Evolutionary conservation across 2,797 vertebrate genomes (phyloP).

Genomic region (Petrocephalus schoutedeni): DNA sequence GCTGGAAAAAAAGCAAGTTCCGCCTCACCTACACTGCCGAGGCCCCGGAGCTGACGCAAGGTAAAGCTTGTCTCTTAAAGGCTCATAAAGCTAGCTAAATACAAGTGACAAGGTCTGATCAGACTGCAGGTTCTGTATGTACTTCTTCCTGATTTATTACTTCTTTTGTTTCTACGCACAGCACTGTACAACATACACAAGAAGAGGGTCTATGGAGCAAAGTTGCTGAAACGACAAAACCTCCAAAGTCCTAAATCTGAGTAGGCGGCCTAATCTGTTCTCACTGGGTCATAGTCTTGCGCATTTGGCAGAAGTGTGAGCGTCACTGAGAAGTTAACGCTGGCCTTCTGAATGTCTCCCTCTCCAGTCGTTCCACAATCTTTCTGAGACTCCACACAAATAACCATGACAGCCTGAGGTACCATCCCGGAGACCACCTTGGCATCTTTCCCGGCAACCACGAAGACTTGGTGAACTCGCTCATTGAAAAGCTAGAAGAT

Average conservation of each 20-base stretch:
- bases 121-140: background rate
- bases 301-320: background rate
- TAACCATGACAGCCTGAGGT: conserved; percentile 76
- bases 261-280: conserved; percentile 57
- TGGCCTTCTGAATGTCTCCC: conserved; percentile 9
- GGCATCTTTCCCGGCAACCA: conserved; percentile 91
- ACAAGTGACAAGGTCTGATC: background rate
- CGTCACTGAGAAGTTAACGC: background rate
- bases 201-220: conserved; percentile 82
- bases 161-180: conserved; percentile 45
- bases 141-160: background rate
- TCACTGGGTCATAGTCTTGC: background rate
- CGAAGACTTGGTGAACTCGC: conserved; percentile 81
- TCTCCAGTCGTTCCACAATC: conserved; percentile 84
- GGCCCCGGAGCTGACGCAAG: conserved; percentile 83
- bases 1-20: conserved; percentile 98
- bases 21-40: conserved; percentile 83
- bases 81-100: background rate
- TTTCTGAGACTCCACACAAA: conserved; percentile 87
- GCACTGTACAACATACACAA: conserved; percentile 85
- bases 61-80: conserved; percentile 48
- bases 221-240: conserved; percentile 82
- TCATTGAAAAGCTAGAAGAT: conserved; percentile 88
- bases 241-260: conserved; percentile 88
- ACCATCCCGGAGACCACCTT: conserved; percentile 91